These are phyloP conservation scores for Cepaea hortensis DNA, from an alignment of 2,888 invertebrate genomes.

Conservation along the genomic window DNA sequence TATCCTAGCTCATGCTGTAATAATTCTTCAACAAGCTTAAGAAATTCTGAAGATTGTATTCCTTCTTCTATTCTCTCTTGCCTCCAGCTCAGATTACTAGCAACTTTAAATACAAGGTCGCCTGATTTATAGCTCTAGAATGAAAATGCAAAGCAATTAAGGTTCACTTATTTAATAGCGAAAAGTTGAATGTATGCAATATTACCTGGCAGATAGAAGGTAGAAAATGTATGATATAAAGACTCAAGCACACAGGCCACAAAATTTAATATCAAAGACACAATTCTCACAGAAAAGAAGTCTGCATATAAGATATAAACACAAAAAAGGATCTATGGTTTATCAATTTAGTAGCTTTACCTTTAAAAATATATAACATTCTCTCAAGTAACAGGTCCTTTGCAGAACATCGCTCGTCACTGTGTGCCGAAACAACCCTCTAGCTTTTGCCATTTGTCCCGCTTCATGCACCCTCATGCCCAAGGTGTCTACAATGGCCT, in stretches of 20 bases:
- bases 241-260: neutral
- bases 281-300: neutral
- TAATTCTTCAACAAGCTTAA: constrained; percentile 55
- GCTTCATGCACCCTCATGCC: too few species aligned
- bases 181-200: too few species aligned
- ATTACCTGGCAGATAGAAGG: neutral
- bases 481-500: too few species aligned
- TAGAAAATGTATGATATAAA: neutral
- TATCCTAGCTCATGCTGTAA: constrained; percentile 60
- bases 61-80: constrained; percentile 50
- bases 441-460: too few species aligned
- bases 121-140: constrained; percentile 48
- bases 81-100: constrained; percentile 12
- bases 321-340: too few species aligned
- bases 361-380: too few species aligned
- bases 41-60: constrained; percentile 57
- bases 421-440: too few species aligned
- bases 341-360: too few species aligned
- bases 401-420: too few species aligned
- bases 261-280: neutral
- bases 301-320: too few species aligned
- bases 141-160: neutral
- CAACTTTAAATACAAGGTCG: constrained; percentile 42
- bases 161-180: neutral
- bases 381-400: too few species aligned